Evolutionary conservation across 1,140 invertebrate species (phyloP), one percentile per base, ranked within the genome.

Genomic region (Phymorhynchus buccinoides): DNA sequence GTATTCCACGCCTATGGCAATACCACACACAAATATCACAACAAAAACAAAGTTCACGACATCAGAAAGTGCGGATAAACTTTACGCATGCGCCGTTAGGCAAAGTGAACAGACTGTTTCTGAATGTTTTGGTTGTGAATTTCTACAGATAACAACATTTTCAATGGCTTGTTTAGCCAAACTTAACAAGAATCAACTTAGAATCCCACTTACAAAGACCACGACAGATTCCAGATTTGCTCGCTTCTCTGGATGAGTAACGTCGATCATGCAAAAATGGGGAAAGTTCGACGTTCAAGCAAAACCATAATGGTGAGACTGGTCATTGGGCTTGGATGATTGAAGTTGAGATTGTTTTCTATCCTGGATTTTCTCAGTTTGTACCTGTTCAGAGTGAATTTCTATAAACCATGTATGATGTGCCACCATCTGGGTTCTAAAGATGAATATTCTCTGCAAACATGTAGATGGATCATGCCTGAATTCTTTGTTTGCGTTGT

Each of bases 191-290:
- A 99, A 99, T 99, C 94, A 97, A 97, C 93, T 95, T 99, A 94
- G 97, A 99, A 95, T 96, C 96, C 93, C 97, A 91, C 99, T 99
- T 95, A 96, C 97, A 82, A 98, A 97, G 96, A 96, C 93, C 98
- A 99, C 96, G 97, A 98, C 94, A 95, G 97, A 92, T 99, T 99
- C 96, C 91, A 90, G 87, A 92, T 94, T 82, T 96, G 98, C 94
- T 96, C 97, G 98, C 98, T 90, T 98, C 97, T 95, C 97, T 99
- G 90, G 98, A 99, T 94, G 98, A 99, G 95, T 95, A 99, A 90
- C 99, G 98, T 95, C 96, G 96, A 94, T 99, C 95, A 96, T 99
- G 96, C 92, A 96, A 96, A 94, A 97, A 96, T 95, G 97, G 97
- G 90, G 97, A 94, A 96, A 97, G 94, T 98, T 98, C 93, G 97